Conservation (phyloP, 2,888 invertebrate genomes). For the Acleris sparsana region DNA sequence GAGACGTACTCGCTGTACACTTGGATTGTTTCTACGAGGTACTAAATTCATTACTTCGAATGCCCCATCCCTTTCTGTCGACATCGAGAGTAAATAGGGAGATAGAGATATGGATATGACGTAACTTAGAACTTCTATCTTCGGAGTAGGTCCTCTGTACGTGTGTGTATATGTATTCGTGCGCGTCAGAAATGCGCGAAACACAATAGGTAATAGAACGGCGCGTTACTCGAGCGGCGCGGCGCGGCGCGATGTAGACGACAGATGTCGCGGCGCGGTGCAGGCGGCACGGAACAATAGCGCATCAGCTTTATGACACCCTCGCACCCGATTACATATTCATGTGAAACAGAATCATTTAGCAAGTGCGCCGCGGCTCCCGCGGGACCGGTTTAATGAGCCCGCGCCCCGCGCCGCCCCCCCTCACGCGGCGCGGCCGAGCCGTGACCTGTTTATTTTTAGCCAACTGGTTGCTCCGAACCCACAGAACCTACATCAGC, state of each 20-base stretch:
- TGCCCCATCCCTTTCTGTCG: no score
- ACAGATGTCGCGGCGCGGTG: background rate
- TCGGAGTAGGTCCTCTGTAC: background rate
- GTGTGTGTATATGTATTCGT: no score
- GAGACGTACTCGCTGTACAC: background rate
- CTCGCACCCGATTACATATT: constrained; percentile 29
- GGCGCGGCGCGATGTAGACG: background rate
- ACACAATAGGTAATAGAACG: background rate
- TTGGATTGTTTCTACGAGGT: no score
- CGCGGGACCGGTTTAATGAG: constrained; percentile 35
- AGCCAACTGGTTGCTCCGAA: constrained; percentile 36
- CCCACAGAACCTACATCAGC: constrained; percentile 29
- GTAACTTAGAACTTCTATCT: no score
- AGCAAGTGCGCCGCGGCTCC: constrained; percentile 32
- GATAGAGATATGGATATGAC: no score
- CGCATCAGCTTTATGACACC: constrained; percentile 36
- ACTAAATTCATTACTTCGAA: no score
- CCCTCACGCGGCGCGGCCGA: constrained; percentile 24
- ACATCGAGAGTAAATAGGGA: no score
- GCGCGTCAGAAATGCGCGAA: no score
- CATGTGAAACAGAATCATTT: constrained; percentile 36
- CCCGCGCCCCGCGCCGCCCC: constrained; percentile 10
- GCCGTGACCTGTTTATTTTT: constrained; percentile 40
- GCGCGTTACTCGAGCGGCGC: background rate
- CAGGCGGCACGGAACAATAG: constrained; percentile 25